A percentile compares a stretch with the other conserved stretches of the same genome.
phyloP scores from a whole-genome alignment of 2,113 vertebrate species.

The Cranoglanis bouderius region DNA sequence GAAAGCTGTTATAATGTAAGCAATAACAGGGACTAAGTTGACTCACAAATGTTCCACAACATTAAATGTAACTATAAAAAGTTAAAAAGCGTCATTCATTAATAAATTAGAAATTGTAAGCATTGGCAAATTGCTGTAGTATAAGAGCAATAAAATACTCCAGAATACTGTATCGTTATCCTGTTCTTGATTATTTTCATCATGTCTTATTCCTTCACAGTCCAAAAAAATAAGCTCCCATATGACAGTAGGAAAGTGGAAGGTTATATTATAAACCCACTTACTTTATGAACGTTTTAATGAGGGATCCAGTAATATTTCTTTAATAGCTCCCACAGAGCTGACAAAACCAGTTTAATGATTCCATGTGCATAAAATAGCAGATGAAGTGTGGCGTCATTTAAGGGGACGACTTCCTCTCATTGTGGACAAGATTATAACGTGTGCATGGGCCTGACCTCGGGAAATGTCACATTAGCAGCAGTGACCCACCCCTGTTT shows the following conservation, averaged over 20 bases:
- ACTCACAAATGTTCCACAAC: not conserved
- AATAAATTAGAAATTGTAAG: not conserved
- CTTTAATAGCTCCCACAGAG: not conserved
- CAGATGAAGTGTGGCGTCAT: not conserved
- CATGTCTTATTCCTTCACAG: not conserved
- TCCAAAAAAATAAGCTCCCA: not conserved
- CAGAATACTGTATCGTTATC: not conserved
- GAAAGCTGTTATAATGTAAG: not conserved
- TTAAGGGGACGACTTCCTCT: slow-evolving; percentile 18
- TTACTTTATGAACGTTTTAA: slow-evolving; percentile 1
- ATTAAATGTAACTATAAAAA: not conserved
- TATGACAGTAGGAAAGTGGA: not conserved
- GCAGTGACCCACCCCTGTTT: slow-evolving; percentile 29
- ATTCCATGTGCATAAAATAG: slow-evolving; percentile 10
- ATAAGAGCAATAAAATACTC: not conserved
- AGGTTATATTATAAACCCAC: not conserved
- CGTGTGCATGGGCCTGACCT: slow-evolving; percentile 33
- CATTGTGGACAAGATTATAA: slow-evolving; percentile 39
- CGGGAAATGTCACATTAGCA: slow-evolving; percentile 52
- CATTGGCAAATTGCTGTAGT: not conserved
- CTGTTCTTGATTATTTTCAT: not conserved
- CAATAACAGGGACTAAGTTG: not conserved
- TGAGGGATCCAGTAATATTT: not conserved
- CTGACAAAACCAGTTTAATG: not conserved
- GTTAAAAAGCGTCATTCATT: not conserved